phyloP scores from a whole-genome alignment of 2,888 invertebrate genomes.

The Clivina fossor region DNA sequence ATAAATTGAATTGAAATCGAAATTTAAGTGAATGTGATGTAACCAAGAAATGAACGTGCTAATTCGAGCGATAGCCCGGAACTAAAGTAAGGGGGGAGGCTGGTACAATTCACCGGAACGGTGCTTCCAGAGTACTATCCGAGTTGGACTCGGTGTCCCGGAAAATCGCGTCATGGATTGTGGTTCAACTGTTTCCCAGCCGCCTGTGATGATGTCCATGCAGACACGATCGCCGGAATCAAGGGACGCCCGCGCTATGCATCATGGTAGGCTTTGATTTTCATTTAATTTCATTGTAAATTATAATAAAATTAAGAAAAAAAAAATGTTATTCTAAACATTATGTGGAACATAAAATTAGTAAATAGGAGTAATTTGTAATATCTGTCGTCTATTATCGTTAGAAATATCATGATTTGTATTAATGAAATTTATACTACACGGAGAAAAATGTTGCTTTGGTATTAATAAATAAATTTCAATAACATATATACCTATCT shows the following conservation, averaged over 20 bases:
- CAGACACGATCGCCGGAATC: conserved; percentile 23
- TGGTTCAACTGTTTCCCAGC: conserved; percentile 21
- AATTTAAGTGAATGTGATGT: not conserved
- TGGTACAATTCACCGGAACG: not conserved
- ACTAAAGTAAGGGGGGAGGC: not conserved
- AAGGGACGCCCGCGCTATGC: conserved; percentile 12
- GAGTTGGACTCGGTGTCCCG: not conserved
- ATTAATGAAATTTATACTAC: not conserved
- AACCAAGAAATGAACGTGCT: not conserved
- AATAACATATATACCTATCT: too few species aligned
- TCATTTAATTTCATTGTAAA: not conserved
- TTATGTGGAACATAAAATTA: not conserved
- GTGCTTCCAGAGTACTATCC: too few species aligned
- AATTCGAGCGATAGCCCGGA: not conserved
- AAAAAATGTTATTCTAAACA: not conserved
- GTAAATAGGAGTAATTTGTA: not conserved
- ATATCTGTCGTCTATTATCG: not conserved
- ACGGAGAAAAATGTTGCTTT: not conserved
- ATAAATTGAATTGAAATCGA: too few species aligned
- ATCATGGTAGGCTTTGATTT: conserved; percentile 17
- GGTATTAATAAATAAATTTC: too few species aligned
- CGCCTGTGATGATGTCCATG: conserved; percentile 21
- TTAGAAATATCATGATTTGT: not conserved
- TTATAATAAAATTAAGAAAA: not conserved
- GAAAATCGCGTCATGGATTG: conserved; percentile 15